phyloP scores from a whole-genome alignment of 2,888 invertebrate species.

The Ennomos quercinarius region DNA sequence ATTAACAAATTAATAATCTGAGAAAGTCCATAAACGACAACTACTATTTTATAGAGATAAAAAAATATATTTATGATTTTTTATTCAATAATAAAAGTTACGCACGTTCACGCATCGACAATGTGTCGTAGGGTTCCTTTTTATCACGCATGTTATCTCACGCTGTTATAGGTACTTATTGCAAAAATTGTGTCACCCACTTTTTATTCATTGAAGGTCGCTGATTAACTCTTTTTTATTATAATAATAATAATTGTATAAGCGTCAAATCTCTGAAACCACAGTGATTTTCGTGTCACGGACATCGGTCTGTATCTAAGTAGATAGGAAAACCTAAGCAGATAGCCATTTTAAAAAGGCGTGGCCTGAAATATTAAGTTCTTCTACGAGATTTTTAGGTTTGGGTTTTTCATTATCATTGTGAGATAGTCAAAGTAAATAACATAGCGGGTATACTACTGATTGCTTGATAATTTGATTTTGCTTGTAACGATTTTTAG shows the following conservation, averaged over 20 bases:
- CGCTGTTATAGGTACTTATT: slow-evolving; percentile 58
- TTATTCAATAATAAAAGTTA: slow-evolving; percentile 26
- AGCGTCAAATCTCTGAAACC: slow-evolving; percentile 61
- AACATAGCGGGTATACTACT: too few species aligned
- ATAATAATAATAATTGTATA: slow-evolving; percentile 58
- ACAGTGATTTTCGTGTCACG: slow-evolving; percentile 68
- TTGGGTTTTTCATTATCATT: too few species aligned
- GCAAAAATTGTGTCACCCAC: slow-evolving; percentile 75
- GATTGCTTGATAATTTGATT: too few species aligned
- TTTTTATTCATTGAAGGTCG: slow-evolving; percentile 78
- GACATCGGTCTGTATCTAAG: slow-evolving; percentile 47
- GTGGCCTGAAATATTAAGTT: too few species aligned
- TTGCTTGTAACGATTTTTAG: too few species aligned
- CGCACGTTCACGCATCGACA: slow-evolving; percentile 37
- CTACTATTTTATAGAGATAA: neutral
- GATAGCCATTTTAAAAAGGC: too few species aligned
- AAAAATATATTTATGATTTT: slow-evolving; percentile 1
- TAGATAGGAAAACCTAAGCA: slow-evolving; percentile 48
- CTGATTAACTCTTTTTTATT: slow-evolving; percentile 59
- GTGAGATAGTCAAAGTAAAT: too few species aligned
- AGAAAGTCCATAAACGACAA: too few species aligned
- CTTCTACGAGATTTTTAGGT: too few species aligned
- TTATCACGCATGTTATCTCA: slow-evolving; percentile 53
- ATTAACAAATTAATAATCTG: too few species aligned
- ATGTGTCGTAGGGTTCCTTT: slow-evolving; percentile 55